These are phyloP conservation scores for Conomelus anceps DNA, from an alignment of 2,888 invertebrate genomes.

Conservation along the genomic window DNA sequence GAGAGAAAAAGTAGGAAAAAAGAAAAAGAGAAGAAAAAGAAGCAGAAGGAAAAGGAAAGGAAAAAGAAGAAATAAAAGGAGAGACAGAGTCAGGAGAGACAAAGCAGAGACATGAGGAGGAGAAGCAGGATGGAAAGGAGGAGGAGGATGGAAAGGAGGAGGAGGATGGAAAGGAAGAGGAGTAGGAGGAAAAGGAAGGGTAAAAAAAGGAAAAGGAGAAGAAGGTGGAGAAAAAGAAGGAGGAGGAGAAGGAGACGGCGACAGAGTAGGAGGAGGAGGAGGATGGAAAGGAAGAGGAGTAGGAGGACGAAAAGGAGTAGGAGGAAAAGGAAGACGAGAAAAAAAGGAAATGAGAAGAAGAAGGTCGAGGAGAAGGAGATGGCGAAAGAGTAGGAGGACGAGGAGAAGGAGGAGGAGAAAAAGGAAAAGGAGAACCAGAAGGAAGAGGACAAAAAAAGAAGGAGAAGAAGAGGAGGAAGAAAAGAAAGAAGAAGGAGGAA, in stretches of 20 bases:
- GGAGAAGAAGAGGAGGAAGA: neutral
- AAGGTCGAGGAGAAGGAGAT: neutral
- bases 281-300: neutral
- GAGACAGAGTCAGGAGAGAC: neutral
- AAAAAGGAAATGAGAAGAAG: neutral
- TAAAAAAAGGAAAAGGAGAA: neutral
- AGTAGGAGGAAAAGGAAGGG: neutral
- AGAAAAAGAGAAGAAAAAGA: neutral
- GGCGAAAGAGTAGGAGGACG: neutral
- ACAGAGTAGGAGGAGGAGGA: neutral
- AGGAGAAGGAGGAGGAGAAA: neutral
- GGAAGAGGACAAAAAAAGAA: no score
- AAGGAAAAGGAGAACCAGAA: no score
- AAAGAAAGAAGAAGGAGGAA: neutral
- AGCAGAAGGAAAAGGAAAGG: neutral
- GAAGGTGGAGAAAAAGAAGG: neutral
- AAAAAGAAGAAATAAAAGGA: neutral
- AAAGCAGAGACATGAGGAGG: no score
- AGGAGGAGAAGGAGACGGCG: neutral
- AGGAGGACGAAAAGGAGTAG: neutral
- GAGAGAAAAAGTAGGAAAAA: neutral
- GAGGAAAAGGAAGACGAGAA: neutral
- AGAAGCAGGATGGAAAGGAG: neutral
- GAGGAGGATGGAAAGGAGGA: neutral
- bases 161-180: neutral